These are phyloP conservation scores for Drosophila suboccidentalis DNA, from an alignment of 2,888 invertebrate genomes.

Conservation along the genomic window DNA sequence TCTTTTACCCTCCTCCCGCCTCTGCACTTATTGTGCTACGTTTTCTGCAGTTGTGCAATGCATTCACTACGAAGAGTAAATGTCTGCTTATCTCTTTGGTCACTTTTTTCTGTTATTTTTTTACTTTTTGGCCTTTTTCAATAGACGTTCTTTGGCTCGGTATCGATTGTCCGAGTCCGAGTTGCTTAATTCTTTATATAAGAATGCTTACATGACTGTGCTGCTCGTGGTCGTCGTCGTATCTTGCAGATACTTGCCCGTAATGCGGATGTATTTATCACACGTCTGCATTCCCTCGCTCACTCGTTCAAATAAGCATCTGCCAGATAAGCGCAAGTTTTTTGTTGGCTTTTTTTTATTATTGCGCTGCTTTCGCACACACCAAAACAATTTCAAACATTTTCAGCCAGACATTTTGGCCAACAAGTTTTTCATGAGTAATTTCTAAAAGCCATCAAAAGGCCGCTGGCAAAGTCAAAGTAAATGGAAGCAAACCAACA, in stretches of 20 bases:
- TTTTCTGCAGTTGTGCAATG: slow-evolving; percentile 44
- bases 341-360: slow-evolving; percentile 19
- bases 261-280: slow-evolving; percentile 82
- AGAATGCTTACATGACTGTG: slow-evolving; percentile 53
- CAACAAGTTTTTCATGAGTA: slow-evolving; percentile 63
- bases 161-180: slow-evolving; percentile 37
- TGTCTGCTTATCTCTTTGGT: slow-evolving; percentile 40
- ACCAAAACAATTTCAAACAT: slow-evolving; percentile 68
- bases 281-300: slow-evolving; percentile 64
- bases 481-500: slow-evolving; percentile 25
- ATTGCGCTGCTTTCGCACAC: slow-evolving; percentile 42
- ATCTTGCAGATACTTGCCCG: slow-evolving; percentile 73
- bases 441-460: slow-evolving; percentile 71
- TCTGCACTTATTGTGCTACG: slow-evolving; percentile 36
- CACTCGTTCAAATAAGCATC: slow-evolving; percentile 55
- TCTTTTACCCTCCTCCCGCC: slow-evolving; percentile 28
- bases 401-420: slow-evolving; percentile 43
- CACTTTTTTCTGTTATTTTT: slow-evolving; percentile 10
- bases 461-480: slow-evolving; percentile 63
- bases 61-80: slow-evolving; percentile 27
- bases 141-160: slow-evolving; percentile 42
- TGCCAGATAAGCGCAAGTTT: slow-evolving; percentile 66
- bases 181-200: slow-evolving; percentile 59
- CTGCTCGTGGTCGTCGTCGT: slow-evolving; percentile 25
- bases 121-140: slow-evolving; percentile 38